These are phyloP conservation scores for Conops quadrifasciatus DNA, from an alignment of 2,888 invertebrate species.

Conservation along the genomic window DNA sequence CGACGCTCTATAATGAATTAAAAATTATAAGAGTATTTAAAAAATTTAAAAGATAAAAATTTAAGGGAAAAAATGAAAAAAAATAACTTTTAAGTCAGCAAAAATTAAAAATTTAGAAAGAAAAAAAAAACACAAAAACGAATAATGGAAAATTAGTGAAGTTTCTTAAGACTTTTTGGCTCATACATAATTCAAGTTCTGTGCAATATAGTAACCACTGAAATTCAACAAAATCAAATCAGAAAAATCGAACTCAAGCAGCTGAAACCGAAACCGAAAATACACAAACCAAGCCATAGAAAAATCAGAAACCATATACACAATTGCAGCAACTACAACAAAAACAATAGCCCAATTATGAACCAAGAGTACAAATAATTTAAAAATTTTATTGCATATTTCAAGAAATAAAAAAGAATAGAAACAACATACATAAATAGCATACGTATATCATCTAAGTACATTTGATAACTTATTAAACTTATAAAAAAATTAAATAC, in stretches of 20 bases:
- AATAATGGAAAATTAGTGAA: slow-evolving; percentile 10
- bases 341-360: slow-evolving; percentile 64
- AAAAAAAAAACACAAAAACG: background rate
- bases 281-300: slow-evolving; percentile 31
- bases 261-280: slow-evolving; percentile 15
- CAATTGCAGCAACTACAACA: slow-evolving; percentile 37
- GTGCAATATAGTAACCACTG: slow-evolving; percentile 37
- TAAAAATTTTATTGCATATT: slow-evolving; percentile 60
- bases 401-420: slow-evolving; percentile 51
- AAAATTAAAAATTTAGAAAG: background rate
- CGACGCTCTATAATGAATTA: background rate
- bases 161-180: slow-evolving; percentile 29
- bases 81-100: background rate
- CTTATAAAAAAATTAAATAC: slow-evolving; percentile 29
- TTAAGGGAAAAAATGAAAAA: background rate
- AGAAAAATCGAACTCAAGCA: slow-evolving; percentile 6
- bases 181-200: slow-evolving; percentile 34
- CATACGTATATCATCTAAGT: slow-evolving; percentile 17
- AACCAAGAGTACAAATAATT: slow-evolving; percentile 66
- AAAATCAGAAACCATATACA: slow-evolving; percentile 38
- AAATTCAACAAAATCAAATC: slow-evolving; percentile 34
- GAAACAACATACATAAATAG: slow-evolving; percentile 39
- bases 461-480: no score
- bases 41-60: background rate
- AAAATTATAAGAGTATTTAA: background rate